Evolutionary conservation across 2,888 invertebrate genomes (phyloP).

Genomic region (Nipponacmea schrenckii): DNA sequence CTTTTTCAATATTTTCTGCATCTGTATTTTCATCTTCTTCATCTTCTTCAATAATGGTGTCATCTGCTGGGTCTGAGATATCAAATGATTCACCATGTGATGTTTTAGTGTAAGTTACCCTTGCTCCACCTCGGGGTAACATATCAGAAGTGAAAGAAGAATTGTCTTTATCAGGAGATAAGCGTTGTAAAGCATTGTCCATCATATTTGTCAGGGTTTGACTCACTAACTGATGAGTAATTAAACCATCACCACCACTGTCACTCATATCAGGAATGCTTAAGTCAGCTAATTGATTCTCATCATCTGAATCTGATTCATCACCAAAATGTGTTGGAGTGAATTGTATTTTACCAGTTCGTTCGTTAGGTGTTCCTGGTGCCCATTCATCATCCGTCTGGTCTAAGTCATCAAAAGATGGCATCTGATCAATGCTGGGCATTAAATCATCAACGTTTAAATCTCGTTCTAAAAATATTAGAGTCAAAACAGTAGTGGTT

Average conservation of each 20-base stretch:
- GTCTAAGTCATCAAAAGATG: constrained; percentile 55
- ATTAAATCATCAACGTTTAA: constrained; percentile 46
- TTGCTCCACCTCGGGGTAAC: constrained; percentile 32
- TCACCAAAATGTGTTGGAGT: constrained; percentile 53
- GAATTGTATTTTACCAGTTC: constrained; percentile 28
- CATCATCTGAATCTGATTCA: constrained; percentile 50
- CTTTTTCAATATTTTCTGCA: constrained; percentile 49
- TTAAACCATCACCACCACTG: constrained; percentile 16
- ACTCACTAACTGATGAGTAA: constrained; percentile 43
- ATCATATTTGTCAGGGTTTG: constrained; percentile 52
- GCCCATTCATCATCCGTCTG: constrained; percentile 55
- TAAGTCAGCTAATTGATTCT: constrained; percentile 35
- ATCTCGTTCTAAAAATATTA: constrained; percentile 11
- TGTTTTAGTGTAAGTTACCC: constrained; percentile 35
- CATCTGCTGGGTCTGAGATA: constrained; percentile 29
- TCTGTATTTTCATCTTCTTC: constrained; percentile 28
- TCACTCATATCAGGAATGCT: constrained; percentile 33
- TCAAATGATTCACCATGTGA: constrained; percentile 34
- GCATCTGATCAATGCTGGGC: constrained; percentile 51
- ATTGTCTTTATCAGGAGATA: constrained; percentile 28
- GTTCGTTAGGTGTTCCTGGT: constrained; percentile 19
- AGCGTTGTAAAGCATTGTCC: constrained; percentile 48
- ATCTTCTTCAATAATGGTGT: constrained; percentile 33
- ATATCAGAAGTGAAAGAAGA: constrained; percentile 31
- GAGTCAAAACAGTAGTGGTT: no score